Percentiles rank a stretch among this genome's conserved stretches.
phyloP scores from a whole-genome alignment of 2,113 vertebrate genomes.

The Cyprinodon brontotheroides region DNA sequence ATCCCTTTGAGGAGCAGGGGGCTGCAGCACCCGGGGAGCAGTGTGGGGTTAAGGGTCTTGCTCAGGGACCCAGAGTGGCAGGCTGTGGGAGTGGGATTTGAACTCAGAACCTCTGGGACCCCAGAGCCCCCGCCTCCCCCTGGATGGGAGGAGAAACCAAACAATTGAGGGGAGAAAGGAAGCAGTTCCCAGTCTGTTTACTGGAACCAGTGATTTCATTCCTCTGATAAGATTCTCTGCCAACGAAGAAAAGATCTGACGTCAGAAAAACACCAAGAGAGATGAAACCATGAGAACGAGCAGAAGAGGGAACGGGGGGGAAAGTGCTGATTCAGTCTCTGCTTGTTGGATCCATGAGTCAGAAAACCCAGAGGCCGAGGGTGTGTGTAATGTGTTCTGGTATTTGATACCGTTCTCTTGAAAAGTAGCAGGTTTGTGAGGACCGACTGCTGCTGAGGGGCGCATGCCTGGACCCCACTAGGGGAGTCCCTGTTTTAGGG shows the following conservation, averaged over 20 bases:
- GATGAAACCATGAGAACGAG: constrained; percentile 42
- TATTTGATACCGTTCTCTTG: too few species aligned
- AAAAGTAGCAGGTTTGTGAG: too few species aligned
- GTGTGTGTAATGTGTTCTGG: constrained; percentile 6
- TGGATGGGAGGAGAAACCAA: not conserved
- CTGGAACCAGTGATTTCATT: not conserved
- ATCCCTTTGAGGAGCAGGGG: too few species aligned
- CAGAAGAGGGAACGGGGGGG: not conserved
- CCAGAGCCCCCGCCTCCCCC: too few species aligned
- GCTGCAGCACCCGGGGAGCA: too few species aligned
- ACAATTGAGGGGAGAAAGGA: not conserved
- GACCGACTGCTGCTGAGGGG: too few species aligned
- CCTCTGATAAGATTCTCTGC: constrained; percentile 32
- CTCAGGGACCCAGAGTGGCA: too few species aligned
- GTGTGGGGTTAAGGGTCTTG: too few species aligned
- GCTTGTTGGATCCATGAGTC: constrained; percentile 68
- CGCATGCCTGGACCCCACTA: too few species aligned
- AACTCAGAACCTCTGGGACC: too few species aligned
- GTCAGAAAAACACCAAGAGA: constrained; percentile 27
- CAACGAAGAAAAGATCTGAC: constrained; percentile 19
- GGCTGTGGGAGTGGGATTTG: too few species aligned
- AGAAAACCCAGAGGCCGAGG: constrained; percentile 48
- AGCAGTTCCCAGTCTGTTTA: constrained; percentile 3
- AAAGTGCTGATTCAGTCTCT: constrained; percentile 65
- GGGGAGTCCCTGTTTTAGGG: too few species aligned